Evolutionary conservation across 2,797 vertebrate species (phyloP).

Genomic region (Myotis vivesi): DNA sequence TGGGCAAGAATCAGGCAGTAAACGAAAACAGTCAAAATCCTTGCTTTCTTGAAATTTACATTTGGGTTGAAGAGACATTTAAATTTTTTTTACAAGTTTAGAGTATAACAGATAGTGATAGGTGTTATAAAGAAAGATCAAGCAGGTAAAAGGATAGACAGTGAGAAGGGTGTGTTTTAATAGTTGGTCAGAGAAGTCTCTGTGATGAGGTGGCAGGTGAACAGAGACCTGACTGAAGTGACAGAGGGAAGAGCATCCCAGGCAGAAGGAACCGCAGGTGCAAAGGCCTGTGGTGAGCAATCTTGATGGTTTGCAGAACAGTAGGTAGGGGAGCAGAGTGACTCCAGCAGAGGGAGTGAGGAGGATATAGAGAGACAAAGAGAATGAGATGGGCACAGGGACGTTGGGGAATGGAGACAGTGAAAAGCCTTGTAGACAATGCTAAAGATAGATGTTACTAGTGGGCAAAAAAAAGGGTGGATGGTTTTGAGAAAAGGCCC

Average conservation of each 20-base stretch:
- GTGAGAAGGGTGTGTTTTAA: neutral
- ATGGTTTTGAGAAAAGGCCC: neutral
- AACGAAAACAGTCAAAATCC: neutral
- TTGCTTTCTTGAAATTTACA: neutral
- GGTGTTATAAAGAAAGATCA: neutral
- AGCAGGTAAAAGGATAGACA: neutral
- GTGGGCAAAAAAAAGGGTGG: neutral
- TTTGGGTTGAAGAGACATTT: neutral
- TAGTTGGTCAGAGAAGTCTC: neutral
- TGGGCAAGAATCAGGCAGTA: neutral
- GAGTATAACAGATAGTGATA: neutral
- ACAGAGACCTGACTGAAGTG: neutral
- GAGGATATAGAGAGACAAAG: neutral
- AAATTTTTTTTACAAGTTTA: neutral
- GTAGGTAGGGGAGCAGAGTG: neutral
- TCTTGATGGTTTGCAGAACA: neutral
- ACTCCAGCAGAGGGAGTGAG: neutral
- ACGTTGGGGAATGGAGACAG: neutral
- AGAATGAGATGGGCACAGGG: neutral
- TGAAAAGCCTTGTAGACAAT: neutral
- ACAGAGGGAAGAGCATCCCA: neutral
- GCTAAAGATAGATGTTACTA: neutral
- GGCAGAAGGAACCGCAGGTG: neutral
- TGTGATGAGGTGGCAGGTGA: neutral
- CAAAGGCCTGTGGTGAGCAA: neutral